Evolutionary conservation across 2,113 vertebrate species (phyloP).

Genomic region (Copsychus sechellarum): DNA sequence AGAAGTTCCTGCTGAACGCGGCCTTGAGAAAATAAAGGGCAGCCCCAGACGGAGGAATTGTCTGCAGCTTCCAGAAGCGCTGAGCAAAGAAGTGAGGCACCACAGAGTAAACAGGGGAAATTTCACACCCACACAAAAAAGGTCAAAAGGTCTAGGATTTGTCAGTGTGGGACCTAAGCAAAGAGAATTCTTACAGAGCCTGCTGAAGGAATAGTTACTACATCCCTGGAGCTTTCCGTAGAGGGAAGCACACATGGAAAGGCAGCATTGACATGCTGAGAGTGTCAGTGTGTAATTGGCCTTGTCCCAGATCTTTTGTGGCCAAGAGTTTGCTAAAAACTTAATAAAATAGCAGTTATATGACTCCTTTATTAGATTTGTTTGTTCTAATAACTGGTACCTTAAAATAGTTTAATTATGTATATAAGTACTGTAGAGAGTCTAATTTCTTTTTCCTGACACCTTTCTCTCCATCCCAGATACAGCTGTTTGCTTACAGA

Average conservation of each 20-base stretch:
- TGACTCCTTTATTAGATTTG: neutral
- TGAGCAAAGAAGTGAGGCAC: neutral
- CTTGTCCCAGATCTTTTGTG: neutral
- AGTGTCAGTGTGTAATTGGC: neutral
- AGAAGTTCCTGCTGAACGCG: neutral
- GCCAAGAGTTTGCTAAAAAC: neutral
- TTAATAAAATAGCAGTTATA: rapidly evolving
- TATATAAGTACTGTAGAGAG: neutral
- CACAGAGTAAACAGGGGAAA: neutral
- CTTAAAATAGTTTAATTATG: neutral
- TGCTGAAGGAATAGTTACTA: neutral
- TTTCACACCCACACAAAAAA: neutral
- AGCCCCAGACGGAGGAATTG: rapidly evolving
- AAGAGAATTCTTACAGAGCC: neutral
- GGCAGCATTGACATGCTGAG: neutral
- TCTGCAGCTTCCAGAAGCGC: neutral
- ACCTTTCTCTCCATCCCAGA: neutral
- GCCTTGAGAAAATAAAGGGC: neutral
- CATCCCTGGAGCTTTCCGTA: rapidly evolving
- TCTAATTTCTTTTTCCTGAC: neutral
- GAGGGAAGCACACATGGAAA: neutral
- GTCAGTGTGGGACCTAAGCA: neutral
- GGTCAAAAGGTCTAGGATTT: neutral
- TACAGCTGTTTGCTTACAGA: neutral
- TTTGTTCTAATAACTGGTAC: neutral